These are phyloP conservation scores for Rhombomys opimus DNA, from an alignment of 2,113 vertebrate species.

Conservation along the genomic window DNA sequence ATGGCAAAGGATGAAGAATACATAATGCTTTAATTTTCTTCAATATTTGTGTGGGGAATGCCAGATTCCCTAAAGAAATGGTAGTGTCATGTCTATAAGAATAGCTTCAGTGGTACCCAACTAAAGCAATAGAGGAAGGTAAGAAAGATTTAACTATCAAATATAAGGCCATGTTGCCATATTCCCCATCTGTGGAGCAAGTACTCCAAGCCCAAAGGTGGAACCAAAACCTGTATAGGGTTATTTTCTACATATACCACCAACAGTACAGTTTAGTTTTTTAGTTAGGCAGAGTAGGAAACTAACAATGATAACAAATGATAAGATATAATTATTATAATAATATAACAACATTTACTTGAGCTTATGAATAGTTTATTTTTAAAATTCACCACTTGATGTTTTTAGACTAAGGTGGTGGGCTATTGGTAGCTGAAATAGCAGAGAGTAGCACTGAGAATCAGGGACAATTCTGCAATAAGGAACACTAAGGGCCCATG, in stretches of 20 bases:
- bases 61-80: background rate
- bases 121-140: constrained; percentile 14
- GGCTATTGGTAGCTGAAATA: background rate
- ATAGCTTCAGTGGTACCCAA: background rate
- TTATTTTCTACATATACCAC: background rate
- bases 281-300: background rate
- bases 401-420: background rate
- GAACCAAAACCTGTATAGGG: background rate
- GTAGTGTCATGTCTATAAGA: background rate
- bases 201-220: background rate
- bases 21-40: background rate
- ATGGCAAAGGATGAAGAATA: constrained; percentile 22
- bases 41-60: background rate
- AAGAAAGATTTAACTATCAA: background rate
- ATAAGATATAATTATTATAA: background rate
- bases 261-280: background rate
- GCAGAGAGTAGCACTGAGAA: background rate
- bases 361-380: background rate
- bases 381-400: background rate
- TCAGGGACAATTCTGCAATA: no score
- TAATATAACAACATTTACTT: background rate
- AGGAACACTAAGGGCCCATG: background rate
- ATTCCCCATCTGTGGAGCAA: background rate
- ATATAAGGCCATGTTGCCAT: background rate
- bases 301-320: background rate